Evolutionary conservation across 2,797 vertebrate genomes (phyloP).

Genomic region (Buceros bicornis): DNA sequence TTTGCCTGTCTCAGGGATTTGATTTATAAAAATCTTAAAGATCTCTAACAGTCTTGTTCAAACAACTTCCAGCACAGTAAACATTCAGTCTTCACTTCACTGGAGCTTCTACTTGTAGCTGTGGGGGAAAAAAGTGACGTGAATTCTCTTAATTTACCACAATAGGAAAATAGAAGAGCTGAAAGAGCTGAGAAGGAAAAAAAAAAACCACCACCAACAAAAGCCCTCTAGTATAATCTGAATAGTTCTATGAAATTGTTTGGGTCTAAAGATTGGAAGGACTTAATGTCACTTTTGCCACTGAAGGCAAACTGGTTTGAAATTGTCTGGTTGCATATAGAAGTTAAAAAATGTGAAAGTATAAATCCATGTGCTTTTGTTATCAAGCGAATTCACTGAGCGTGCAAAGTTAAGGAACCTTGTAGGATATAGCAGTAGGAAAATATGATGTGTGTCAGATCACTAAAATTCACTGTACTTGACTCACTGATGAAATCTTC

Average conservation of each 20-base stretch:
- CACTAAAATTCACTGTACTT: neutral
- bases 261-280: neutral
- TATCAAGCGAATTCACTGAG: neutral
- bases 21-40: slow-evolving; percentile 9
- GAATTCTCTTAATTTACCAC: neutral
- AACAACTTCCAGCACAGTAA: slow-evolving; percentile 18
- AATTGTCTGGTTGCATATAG: neutral
- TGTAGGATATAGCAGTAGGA: neutral
- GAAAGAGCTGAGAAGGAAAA: neutral
- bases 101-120: neutral
- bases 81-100: slow-evolving; percentile 1
- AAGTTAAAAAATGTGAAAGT: neutral
- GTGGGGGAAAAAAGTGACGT: neutral
- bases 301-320: neutral
- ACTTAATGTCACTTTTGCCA: neutral
- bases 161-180: neutral
- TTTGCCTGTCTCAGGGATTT: neutral
- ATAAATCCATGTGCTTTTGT: neutral
- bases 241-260: neutral
- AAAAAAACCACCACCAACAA: neutral
- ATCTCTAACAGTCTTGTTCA: neutral
- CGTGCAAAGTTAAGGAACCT: neutral
- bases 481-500: neutral
- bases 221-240: neutral
- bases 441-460: neutral